phyloP scores from a whole-genome alignment of 37 sponge, comb jelly and placozoan species.

The Mnemiopsis leidyi region DNA sequence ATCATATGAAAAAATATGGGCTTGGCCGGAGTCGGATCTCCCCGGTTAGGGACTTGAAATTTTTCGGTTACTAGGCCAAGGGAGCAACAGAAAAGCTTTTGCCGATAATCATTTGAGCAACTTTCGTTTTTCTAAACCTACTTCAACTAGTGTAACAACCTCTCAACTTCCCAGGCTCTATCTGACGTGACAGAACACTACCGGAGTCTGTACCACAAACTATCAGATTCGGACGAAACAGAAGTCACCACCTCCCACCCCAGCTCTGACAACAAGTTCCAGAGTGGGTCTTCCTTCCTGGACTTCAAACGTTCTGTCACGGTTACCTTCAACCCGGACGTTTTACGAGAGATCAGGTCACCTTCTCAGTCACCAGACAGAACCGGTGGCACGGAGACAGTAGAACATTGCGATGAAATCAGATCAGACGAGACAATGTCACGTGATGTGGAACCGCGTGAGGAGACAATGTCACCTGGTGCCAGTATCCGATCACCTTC shows the following conservation, averaged over 20 bases:
- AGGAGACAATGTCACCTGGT: neutral
- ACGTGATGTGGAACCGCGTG: too few relatives aligned
- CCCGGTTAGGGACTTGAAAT: too few relatives aligned
- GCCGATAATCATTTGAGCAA: too few relatives aligned
- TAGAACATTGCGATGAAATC: neutral
- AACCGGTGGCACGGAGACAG: neutral
- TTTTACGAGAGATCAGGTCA: neutral
- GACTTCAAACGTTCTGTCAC: slow-evolving; percentile 11
- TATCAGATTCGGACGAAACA: neutral
- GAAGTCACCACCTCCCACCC: neutral
- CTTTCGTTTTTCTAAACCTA: too few relatives aligned
- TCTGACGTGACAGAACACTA: slow-evolving; percentile 32
- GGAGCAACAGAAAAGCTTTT: too few relatives aligned
- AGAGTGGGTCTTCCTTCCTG: neutral
- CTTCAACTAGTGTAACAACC: too few relatives aligned
- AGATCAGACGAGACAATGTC: neutral
- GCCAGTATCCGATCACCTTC: neutral
- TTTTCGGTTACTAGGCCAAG: too few relatives aligned
- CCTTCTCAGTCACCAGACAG: neutral
- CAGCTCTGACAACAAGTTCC: neutral
- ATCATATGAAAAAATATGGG: too few relatives aligned
- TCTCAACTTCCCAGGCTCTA: slow-evolving; percentile 3
- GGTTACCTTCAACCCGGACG: neutral
- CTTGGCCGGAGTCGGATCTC: too few relatives aligned
- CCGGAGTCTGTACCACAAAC: slow-evolving; percentile 15